A percentile compares a stretch with the other conserved stretches of the same genome.
These are phyloP conservation scores for Arenaria interpres DNA, from an alignment of 2,113 vertebrate species.

Conservation along the genomic window DNA sequence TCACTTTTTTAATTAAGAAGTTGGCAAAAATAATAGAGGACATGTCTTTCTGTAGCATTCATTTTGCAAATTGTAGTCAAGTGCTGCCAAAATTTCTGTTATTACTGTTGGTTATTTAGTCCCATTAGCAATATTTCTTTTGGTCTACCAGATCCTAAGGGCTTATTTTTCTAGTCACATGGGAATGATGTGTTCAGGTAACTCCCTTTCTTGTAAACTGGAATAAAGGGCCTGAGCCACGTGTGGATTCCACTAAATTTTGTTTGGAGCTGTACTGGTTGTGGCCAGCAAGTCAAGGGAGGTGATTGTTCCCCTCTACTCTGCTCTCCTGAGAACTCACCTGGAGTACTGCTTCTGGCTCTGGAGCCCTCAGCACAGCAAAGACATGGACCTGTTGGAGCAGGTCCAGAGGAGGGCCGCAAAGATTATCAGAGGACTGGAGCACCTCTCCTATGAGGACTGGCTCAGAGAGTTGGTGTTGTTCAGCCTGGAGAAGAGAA, in stretches of 20 bases:
- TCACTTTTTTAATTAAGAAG: conserved; percentile 59
- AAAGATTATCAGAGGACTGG: background rate
- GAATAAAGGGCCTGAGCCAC: background rate
- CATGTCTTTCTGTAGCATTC: conserved; percentile 26
- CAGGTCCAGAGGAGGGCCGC: background rate
- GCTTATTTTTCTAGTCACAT: background rate
- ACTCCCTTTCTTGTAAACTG: background rate
- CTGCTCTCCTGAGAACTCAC: background rate
- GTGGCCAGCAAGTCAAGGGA: background rate
- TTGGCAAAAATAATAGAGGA: conserved; percentile 28
- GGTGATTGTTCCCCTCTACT: background rate
- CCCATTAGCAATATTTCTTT: background rate
- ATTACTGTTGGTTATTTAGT: conserved; percentile 2
- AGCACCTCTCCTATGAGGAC: background rate
- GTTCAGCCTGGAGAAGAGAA: background rate
- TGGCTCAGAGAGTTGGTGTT: background rate
- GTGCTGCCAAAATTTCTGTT: conserved; percentile 22
- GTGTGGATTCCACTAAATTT: background rate
- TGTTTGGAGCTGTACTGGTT: background rate
- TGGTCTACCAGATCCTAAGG: background rate
- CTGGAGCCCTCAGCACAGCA: background rate
- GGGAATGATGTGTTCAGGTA: background rate
- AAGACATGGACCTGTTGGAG: background rate
- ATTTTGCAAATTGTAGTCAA: conserved; percentile 38
- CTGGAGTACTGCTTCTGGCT: background rate